Conservation (phyloP, 1,140 invertebrate species). For the Homarus americanus region DNA sequence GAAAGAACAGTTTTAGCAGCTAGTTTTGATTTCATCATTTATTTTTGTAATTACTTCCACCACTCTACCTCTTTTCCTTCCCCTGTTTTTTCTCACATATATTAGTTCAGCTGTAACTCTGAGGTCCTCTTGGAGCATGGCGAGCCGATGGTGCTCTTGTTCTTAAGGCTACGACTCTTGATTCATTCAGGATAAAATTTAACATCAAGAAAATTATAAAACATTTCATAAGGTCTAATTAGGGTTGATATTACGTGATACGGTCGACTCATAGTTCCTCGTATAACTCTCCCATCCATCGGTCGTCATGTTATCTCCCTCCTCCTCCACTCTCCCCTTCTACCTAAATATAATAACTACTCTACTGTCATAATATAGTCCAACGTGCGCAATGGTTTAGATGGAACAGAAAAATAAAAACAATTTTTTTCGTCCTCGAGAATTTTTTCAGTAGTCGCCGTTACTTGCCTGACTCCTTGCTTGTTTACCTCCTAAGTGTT, state of each 20-base stretch:
- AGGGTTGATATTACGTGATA: no score
- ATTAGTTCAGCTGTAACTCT: neutral
- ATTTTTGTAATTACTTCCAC: constrained; percentile 17
- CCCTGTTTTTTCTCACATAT: neutral
- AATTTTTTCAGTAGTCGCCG: neutral
- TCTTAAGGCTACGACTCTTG: no score
- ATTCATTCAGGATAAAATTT: no score
- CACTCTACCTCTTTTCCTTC: neutral
- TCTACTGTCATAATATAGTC: neutral
- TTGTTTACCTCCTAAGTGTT: neutral
- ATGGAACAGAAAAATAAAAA: no score
- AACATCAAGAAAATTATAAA: no score
- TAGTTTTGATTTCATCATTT: constrained; percentile 41
- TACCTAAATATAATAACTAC: no score
- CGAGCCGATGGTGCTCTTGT: neutral
- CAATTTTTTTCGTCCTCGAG: no score
- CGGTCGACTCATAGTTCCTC: no score
- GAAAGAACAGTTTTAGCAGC: constrained; percentile 38
- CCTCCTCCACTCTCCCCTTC: no score
- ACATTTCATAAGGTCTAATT: no score
- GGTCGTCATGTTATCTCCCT: no score
- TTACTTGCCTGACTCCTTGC: neutral
- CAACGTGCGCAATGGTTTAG: neutral
- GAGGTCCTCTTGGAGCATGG: neutral
- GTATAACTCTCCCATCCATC: no score